Base-by-base conservation (phyloP, 2,797 vertebrate genomes). In the Mormyrops attenuatus region DNA sequence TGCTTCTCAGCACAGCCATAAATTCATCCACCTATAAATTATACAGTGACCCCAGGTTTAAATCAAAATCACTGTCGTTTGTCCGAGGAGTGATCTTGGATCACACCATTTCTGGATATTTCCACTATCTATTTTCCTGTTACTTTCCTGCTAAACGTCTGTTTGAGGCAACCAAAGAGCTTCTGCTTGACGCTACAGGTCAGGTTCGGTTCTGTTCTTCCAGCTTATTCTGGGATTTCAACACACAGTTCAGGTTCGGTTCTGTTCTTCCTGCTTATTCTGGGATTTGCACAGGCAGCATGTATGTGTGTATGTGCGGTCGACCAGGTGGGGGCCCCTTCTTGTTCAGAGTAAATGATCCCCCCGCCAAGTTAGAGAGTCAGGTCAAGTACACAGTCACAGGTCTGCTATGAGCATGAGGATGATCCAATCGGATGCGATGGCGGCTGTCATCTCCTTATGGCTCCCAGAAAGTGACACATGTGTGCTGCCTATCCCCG, bases 11-110 rank as follows among this genome's bases (percentile, higher is more conserved):
- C 96, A 96, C 92, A 95, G 96, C 97, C 97, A 98, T 99, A 98
- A 99, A 99, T 99, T 98, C 97, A 97, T 95, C 95, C 96, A 95
- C 96, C 97, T 96, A 97, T 99, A 98, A 99, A 99, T 99, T 98
- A 99, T 98, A 98, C 97, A 98, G 96, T 97, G 97, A 94, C 95
- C 97, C 94, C 91, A 95, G 95, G 96, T 97, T 96, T 97, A 97
- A 96, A 96, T 97, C 96, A 96, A 96, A 97, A 96, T 92, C 95
- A 96, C 92, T 91, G 95, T 94, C 96, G 95, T 97, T 96, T 96
- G 96, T 96, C 96, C 96, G 96, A 96, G 95, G 95, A 96, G 96
- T 96, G 94, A 96, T 95, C 94, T 96, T 91, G 92, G 93, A 85
- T 88, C 90, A 55, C 82, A 52, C 73, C 69, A 41, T 63, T 66